Percentiles rank a stretch among this genome's conserved stretches.
These are phyloP conservation scores for Bicyclus anynana DNA, from an alignment of 1,140 invertebrate species.

Conservation along the genomic window DNA sequence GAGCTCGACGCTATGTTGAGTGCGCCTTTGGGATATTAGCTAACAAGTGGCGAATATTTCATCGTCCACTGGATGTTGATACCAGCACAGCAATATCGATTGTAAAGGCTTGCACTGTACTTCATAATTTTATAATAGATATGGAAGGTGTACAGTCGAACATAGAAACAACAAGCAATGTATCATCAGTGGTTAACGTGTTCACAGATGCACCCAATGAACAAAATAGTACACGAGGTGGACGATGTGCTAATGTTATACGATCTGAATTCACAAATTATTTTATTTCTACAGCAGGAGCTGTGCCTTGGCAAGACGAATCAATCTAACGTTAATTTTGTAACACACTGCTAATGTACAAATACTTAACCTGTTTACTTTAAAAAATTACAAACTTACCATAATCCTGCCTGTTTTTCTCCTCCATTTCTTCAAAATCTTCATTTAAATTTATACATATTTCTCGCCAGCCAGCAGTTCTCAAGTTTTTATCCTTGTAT, in stretches of 20 bases:
- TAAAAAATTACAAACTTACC: neutral
- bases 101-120: neutral
- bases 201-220: too few species aligned
- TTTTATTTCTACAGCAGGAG: neutral
- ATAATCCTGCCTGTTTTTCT: neutral
- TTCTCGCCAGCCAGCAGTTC: neutral
- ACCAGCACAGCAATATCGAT: neutral
- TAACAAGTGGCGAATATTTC: conserved; percentile 35
- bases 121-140: neutral
- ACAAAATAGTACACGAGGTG: neutral
- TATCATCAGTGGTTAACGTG: too few species aligned
- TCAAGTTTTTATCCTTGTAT: neutral
- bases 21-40: conserved; percentile 44
- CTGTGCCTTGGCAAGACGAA: neutral
- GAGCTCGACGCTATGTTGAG: conserved; percentile 42
- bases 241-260: neutral
- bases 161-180: neutral
- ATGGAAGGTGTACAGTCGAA: too few species aligned
- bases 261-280: neutral
- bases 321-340: too few species aligned
- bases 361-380: neutral
- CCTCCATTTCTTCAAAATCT: neutral
- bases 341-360: too few species aligned
- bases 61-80: conserved; percentile 25
- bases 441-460: neutral